These are phyloP conservation scores for Trachelus stipa DNA, from an alignment of 2,888 invertebrate genomes.

Conservation along the genomic window DNA sequence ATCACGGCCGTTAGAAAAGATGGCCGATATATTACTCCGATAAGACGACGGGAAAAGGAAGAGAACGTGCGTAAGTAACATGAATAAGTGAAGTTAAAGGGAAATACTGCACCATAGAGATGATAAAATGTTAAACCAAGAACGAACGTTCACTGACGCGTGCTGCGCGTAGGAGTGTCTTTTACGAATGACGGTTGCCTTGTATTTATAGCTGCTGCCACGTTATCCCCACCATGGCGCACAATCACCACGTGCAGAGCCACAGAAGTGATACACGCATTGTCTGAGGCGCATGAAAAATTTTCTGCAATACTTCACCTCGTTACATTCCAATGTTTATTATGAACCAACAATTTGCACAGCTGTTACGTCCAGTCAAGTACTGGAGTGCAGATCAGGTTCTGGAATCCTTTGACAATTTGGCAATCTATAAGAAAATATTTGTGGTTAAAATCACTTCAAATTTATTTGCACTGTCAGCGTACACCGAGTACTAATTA, in stretches of 20 bases:
- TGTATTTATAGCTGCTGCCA: slow-evolving; percentile 33
- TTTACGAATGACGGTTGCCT: slow-evolving; percentile 33
- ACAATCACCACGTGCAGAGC: slow-evolving; percentile 13
- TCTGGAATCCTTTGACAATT: neutral
- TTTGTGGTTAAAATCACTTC: neutral
- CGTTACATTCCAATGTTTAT: neutral
- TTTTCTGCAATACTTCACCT: neutral
- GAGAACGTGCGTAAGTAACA: neutral
- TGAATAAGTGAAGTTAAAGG: neutral
- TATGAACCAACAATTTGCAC: neutral
- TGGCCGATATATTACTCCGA: neutral
- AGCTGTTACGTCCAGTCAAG: neutral
- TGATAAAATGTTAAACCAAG: neutral
- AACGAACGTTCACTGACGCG: slow-evolving; percentile 1
- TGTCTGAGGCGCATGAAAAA: neutral
- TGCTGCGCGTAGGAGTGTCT: slow-evolving; percentile 39
- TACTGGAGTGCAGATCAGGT: neutral
- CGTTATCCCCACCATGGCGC: slow-evolving; percentile 1
- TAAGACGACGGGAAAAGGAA: neutral
- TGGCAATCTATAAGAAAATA: neutral
- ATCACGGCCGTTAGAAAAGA: neutral
- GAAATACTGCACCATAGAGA: neutral
- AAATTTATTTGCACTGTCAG: neutral
- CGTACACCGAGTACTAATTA: neutral
- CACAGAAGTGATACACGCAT: neutral